Evolutionary conservation across 2,888 invertebrate species (phyloP).

Genomic region (Pyralis farinalis): DNA sequence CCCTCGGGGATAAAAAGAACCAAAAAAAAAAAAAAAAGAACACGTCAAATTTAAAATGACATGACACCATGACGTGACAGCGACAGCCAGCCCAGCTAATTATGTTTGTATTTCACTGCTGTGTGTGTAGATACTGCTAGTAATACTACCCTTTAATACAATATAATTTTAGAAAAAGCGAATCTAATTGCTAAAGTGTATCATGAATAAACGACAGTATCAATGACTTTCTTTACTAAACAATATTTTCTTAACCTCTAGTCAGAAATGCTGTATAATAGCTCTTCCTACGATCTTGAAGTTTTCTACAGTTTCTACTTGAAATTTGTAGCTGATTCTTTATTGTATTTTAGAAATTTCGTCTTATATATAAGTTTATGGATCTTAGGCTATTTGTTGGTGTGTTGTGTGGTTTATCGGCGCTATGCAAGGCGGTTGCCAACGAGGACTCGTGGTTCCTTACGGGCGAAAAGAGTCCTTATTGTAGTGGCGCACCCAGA

Average conservation of each 20-base stretch:
- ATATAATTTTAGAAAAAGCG: too few species aligned
- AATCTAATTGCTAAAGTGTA: background rate
- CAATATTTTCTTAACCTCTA: conserved; percentile 31
- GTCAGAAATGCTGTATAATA: conserved; percentile 64
- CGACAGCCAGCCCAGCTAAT: too few species aligned
- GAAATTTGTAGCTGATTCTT: conserved; percentile 52
- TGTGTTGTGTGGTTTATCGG: conserved; percentile 74
- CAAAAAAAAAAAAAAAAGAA: too few species aligned
- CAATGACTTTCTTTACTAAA: conserved; percentile 9
- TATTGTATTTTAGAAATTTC: conserved; percentile 62
- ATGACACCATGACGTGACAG: too few species aligned
- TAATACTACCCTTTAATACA: too few species aligned
- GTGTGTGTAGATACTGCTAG: too few species aligned
- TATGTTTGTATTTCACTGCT: too few species aligned
- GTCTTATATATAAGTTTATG: conserved; percentile 74
- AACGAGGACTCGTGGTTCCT: conserved; percentile 70
- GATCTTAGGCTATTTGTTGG: conserved; percentile 72
- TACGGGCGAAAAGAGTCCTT: conserved; percentile 83
- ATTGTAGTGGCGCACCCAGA: conserved; percentile 97
- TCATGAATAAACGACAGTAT: conserved; percentile 15
- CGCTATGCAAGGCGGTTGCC: conserved; percentile 73
- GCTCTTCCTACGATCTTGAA: conserved; percentile 43
- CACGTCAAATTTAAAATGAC: too few species aligned
- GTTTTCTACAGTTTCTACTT: conserved; percentile 56
- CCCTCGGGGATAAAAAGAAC: too few species aligned